Evolutionary conservation across 2,888 invertebrate species (phyloP), one percentile per base, ranked within the genome.

Genomic region (Marronus borbonicus): DNA sequence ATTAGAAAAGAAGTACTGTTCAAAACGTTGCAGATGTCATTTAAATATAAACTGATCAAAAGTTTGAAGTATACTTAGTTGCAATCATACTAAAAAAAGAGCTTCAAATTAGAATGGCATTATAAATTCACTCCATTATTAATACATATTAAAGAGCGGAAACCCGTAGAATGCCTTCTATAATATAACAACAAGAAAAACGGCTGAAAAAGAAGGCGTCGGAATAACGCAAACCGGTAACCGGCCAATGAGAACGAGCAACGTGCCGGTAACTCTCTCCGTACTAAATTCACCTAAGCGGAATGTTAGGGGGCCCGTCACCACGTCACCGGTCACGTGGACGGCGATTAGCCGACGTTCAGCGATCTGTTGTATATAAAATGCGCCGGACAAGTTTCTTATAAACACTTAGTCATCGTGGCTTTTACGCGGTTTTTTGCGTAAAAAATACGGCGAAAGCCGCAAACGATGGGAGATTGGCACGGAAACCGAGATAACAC

Each of bases 231-330:
- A 60, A 72, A 72, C 72, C 72, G 20, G 72, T 58, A 39, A 58
- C 17, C 58, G 39, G 24, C 72, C 58, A 72, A 72, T 58, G 24
- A 14, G 39, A 39, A 39, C 7, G 8, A 14, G 3, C 72, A 17
- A 58, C 39, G 58, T 58, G 50, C 31, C 28, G 14, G 39, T 20
- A 60, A 36, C 14, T 58, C 55, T 72, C 72, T 72, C 72, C 10
- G 12, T 20, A 58, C 36, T n/a, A 36, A 50, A 58, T 58, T 28
- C 39, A 72, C 36, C 39, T 24, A 39, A 58, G 72, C 8, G 72
- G 72, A 58, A 58, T 72, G 72, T 60, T 44, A 72, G 72, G 72
- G 72, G 72, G 72, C 72, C 72, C 58, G 72, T 72, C 72, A 72
- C 72, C 17, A 58, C 72, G 72, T 72, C 72, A 72, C 20, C 12